These are phyloP conservation scores for Lindbergichthys nudifrons DNA, from an alignment of 2,797 vertebrate species.

Conservation along the genomic window DNA sequence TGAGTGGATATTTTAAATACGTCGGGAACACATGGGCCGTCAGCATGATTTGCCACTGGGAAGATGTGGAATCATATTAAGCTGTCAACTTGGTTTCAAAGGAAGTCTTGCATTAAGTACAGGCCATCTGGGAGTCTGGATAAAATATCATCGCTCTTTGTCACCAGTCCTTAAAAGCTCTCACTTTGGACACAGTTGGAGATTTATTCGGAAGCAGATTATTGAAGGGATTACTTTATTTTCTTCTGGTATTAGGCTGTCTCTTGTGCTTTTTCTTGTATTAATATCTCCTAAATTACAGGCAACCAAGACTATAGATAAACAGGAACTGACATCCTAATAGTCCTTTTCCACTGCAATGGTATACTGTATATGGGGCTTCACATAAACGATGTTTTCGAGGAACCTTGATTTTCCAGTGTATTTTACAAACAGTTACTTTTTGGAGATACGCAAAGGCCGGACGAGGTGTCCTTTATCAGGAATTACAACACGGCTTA, in stretches of 20 bases:
- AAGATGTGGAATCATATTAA: constrained; percentile 53
- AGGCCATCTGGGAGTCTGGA: constrained; percentile 50
- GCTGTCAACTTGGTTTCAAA: constrained; percentile 46
- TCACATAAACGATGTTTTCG: background rate
- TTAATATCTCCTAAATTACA: constrained; percentile 7
- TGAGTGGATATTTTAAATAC: constrained; percentile 59
- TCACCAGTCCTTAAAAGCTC: constrained; percentile 22
- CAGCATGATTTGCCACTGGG: constrained; percentile 49
- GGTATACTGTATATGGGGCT: background rate
- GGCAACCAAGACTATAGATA: constrained; percentile 1
- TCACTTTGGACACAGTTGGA: constrained; percentile 28
- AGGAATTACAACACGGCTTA: no score
- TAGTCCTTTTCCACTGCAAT: background rate
- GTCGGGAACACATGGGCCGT: constrained; percentile 67
- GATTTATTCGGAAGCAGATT: constrained; percentile 34
- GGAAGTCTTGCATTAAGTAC: constrained; percentile 45
- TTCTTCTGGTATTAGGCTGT: constrained; percentile 22
- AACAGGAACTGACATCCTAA: background rate
- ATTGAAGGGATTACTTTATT: constrained; percentile 30
- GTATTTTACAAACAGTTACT: no score
- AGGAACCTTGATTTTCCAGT: background rate
- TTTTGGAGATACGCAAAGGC: no score
- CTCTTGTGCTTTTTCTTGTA: constrained; percentile 6
- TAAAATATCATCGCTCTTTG: constrained; percentile 29
- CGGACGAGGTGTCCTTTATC: no score